phyloP scores from a whole-genome alignment of 2,113 vertebrate genomes.

The Hiodon alosoides region DNA sequence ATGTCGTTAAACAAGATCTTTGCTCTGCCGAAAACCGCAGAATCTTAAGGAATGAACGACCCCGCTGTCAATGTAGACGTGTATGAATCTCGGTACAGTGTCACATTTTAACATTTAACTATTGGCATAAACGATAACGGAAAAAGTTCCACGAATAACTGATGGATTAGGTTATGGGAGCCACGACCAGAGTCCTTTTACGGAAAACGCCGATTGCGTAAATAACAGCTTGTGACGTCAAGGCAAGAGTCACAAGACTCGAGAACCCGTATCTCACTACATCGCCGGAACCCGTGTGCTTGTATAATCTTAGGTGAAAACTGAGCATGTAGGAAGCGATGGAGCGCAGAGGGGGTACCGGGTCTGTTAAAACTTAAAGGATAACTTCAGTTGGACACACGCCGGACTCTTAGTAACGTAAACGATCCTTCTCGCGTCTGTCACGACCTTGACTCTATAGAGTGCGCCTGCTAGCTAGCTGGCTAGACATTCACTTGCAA shows the following conservation, averaged over 20 bases:
- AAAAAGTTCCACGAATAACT: no score
- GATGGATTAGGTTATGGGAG: neutral
- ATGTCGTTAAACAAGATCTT: no score
- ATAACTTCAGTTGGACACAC: neutral
- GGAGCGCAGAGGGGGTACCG: constrained; percentile 44
- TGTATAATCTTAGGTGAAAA: constrained; percentile 5
- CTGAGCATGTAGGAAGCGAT: constrained; percentile 50
- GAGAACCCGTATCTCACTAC: constrained; percentile 14
- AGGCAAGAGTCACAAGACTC: constrained; percentile 20
- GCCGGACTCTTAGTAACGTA: neutral
- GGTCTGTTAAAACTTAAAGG: constrained; percentile 36
- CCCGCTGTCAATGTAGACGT: no score
- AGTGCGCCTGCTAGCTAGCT: neutral
- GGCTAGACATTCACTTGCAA: neutral
- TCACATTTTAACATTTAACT: no score
- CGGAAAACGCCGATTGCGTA: constrained; percentile 20
- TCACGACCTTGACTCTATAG: neutral
- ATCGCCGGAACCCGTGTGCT: constrained; percentile 21
- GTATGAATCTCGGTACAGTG: no score
- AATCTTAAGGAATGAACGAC: no score
- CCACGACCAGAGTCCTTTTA: constrained; percentile 9
- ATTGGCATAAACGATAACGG: no score
- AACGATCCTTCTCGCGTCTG: neutral
- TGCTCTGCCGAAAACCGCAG: no score
- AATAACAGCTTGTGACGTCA: constrained; percentile 26